These are phyloP conservation scores for Agelaius phoeniceus DNA, from an alignment of 2,113 vertebrate genomes.

Conservation along the genomic window DNA sequence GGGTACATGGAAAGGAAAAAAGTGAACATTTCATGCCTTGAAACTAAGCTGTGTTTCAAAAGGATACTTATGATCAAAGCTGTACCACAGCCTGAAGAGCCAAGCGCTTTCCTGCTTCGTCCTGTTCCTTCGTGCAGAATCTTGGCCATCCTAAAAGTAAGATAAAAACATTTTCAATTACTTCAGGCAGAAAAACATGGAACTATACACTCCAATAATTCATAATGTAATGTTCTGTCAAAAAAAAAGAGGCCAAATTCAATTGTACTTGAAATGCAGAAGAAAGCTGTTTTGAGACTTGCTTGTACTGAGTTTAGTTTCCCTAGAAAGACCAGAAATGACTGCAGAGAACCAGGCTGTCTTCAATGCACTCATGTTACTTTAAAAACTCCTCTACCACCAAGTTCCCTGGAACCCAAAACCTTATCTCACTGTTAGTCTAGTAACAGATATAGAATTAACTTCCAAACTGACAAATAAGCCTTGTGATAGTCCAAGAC, in stretches of 20 bases:
- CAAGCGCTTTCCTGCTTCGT: conserved; percentile 97
- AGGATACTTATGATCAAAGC: conserved; percentile 99
- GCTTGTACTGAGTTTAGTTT: background rate
- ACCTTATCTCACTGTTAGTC: background rate
- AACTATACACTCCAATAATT: background rate
- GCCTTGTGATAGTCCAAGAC: background rate
- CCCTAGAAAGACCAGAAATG: background rate
- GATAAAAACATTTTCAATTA: conserved; percentile 8
- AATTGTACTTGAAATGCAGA: background rate
- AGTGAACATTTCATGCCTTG: background rate
- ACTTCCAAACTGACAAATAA: background rate
- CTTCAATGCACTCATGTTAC: background rate
- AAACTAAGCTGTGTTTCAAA: conserved; percentile 39
- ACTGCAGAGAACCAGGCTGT: background rate
- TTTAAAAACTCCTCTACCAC: background rate
- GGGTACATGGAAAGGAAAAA: background rate
- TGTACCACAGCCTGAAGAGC: conserved; percentile 98
- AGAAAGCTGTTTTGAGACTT: background rate
- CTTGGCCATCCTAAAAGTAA: conserved; percentile 74
- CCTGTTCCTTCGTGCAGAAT: conserved; percentile 79
- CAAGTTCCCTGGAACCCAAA: background rate
- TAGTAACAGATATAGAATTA: background rate
- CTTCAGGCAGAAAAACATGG: background rate
- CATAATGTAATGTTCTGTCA: background rate
- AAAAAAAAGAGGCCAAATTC: background rate